Conservation (phyloP, 2,113 vertebrate genomes). For the Calypte anna region DNA sequence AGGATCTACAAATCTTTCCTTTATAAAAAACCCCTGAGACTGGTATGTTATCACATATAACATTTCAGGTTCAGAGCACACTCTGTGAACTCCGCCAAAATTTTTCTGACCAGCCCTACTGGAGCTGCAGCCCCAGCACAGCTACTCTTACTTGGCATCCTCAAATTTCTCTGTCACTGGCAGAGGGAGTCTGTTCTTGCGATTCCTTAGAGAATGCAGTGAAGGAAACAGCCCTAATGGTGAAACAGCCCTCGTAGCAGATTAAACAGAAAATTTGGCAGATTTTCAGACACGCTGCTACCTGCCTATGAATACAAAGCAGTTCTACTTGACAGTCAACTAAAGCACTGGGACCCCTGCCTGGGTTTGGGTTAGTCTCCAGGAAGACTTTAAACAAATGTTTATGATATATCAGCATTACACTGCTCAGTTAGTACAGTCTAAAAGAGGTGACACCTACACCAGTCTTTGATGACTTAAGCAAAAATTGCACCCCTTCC, state of each 20-base stretch:
- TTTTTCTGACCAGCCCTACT: not conserved
- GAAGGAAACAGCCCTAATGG: not conserved
- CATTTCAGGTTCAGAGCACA: not conserved
- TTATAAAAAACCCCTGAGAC: not conserved
- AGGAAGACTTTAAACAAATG: constrained; percentile 12
- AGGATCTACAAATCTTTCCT: not conserved
- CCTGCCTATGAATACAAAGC: constrained; percentile 39
- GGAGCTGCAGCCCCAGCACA: not conserved
- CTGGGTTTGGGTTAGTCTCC: not conserved
- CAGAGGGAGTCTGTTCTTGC: not conserved
- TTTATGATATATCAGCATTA: not conserved
- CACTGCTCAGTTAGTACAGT: not conserved
- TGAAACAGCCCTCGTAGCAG: constrained; percentile 1
- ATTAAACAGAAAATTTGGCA: constrained; percentile 32
- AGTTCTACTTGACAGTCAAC: not conserved
- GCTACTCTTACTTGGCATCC: not conserved
- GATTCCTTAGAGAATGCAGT: not conserved
- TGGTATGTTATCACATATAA: not conserved
- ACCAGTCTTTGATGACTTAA: not conserved
- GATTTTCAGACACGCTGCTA: constrained; percentile 25
- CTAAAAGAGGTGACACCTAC: not conserved
- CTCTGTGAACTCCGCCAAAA: not conserved
- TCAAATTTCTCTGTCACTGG: not conserved
- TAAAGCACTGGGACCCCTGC: not conserved
- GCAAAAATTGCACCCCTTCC: not conserved